Evolutionary conservation across 2,888 invertebrate species (phyloP), one percentile per base, ranked within the genome.

Genomic region (Drymonia ruficornis): DNA sequence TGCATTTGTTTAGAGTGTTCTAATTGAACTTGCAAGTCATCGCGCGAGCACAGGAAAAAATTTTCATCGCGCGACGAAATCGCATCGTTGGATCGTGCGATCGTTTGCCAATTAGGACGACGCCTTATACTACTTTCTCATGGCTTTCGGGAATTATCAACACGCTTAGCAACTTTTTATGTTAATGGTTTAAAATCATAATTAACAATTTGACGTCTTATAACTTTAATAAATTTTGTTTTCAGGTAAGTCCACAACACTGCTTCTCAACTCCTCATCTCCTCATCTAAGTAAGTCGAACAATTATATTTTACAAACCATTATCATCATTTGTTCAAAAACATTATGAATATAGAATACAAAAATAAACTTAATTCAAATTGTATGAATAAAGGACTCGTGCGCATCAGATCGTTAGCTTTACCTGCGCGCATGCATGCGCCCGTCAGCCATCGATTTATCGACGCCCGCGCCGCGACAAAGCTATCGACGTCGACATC

Each of bases 401-500:
- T 67, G 62, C 76, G 72, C 72, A n/a, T 28, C 29, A 47, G 81
- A 86, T 88, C 86, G 84, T 86, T 86, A 86, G 83, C 72, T 74
- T 73, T n/a, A 72, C 69, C 68, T 66, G 70, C 67, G 70, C 59
- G 51, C 18, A 16, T 12, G 16, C 47, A 65, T 55, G 65, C 70
- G 56, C 70, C 67, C 16, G 78, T 79, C 79, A 75, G 65, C 57
- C 46, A 53, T 67, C 75, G 75, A 87, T 87, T 89, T 86, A 88
- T 88, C 80, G 85, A 81, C 66, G 63, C 74, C 72, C 66, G 66
- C 69, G 55, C 64, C 54, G 44, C 34, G 80, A 79, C 82, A 77
- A 72, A 72, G 75, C 82, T 78, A 87, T 89, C 87, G 87, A 87
- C 83, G 84, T 83, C 80, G 82, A 79, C 76, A 74, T 69, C 71